These are phyloP conservation scores for Cyphomyrmex costatus DNA, from an alignment of 1,140 invertebrate species.

Conservation along the genomic window DNA sequence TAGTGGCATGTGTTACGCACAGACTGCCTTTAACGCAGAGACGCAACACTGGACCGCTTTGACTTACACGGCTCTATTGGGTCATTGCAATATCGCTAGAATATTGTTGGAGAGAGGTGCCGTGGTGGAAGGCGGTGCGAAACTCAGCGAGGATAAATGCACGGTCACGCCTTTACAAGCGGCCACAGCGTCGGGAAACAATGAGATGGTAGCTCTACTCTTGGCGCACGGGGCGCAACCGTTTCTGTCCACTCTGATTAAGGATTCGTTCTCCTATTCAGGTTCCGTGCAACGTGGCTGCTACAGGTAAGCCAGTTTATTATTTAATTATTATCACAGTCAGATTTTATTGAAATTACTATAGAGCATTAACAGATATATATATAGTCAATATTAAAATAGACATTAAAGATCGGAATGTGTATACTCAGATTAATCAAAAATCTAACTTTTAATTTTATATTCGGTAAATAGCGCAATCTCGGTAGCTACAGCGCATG, in stretches of 20 bases:
- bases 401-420: background rate
- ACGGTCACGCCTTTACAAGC: slow-evolving; percentile 95
- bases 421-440: background rate
- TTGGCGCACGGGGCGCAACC: slow-evolving; percentile 94
- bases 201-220: slow-evolving; percentile 93
- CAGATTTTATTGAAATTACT: background rate
- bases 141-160: slow-evolving; percentile 93
- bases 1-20: slow-evolving; percentile 67
- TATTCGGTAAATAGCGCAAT: slow-evolving; percentile 89
- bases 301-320: slow-evolving; percentile 87
- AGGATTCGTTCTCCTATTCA: slow-evolving; percentile 94
- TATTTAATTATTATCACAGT: background rate
- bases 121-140: slow-evolving; percentile 94
- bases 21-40: slow-evolving; percentile 88
- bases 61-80: slow-evolving; percentile 90
- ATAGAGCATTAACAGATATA: too few relatives aligned
- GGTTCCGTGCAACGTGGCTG: slow-evolving; percentile 94
- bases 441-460: slow-evolving; percentile 23
- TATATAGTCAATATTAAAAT: slow-evolving; percentile 13
- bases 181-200: slow-evolving; percentile 93
- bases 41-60: slow-evolving; percentile 93
- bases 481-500: slow-evolving; percentile 95
- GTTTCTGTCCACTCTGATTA: slow-evolving; percentile 94
- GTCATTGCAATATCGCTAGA: slow-evolving; percentile 88
- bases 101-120: slow-evolving; percentile 92